Evolutionary conservation across 2,113 vertebrate species (phyloP), one percentile per base, ranked within the genome.

Genomic region (Bubalus kerabau): DNA sequence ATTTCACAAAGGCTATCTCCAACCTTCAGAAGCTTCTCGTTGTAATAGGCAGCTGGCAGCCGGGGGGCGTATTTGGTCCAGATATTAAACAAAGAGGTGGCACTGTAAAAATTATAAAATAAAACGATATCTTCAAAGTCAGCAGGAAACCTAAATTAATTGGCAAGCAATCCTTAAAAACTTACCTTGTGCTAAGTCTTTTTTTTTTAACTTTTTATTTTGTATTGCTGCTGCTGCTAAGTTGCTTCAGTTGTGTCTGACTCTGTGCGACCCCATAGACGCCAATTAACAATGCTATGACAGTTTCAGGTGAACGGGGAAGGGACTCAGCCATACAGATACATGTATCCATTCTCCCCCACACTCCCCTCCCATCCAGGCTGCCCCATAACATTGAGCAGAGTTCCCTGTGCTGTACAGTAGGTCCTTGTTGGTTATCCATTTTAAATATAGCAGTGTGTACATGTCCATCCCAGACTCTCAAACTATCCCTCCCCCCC

Each of bases 51-150:
- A 3, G 94, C 91, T 10, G 99, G 99, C 83, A 99, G 98, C 83
- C 99, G 99, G 95, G 98, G 98, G 96, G 99, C 99, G 64, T 99
- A 99, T 93, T 99, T 99, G 98, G 98, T 99, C 99, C 99, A 99
- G 97, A 99, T 99, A 82, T 99, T 99, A 98, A 99, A 99, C 71
- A 99, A 98, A 64, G 98, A 97, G 82, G 99, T 99, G 94, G 99
- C 98, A 97, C 99, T 99, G 98, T 96, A 96, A 98, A 95, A 97
- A 62, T 91, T 3, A 97, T 3, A 60, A 96, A 48, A 96, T 78
- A 94, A 98, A 98, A 56, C 76, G 54, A 96, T 84, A 98, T 36
- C 90, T 82, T 98, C 76, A 98, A 97, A 92, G 71, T 93, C 89
- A 92, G 46, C 86, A 98, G 89, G 43, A 98, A 95, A 81, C 5